A percentile compares a stretch with the other conserved stretches of the same genome.
Evolutionary conservation across 2,888 invertebrate genomes (phyloP).

Genomic region (Hypomecis atomaria): DNA sequence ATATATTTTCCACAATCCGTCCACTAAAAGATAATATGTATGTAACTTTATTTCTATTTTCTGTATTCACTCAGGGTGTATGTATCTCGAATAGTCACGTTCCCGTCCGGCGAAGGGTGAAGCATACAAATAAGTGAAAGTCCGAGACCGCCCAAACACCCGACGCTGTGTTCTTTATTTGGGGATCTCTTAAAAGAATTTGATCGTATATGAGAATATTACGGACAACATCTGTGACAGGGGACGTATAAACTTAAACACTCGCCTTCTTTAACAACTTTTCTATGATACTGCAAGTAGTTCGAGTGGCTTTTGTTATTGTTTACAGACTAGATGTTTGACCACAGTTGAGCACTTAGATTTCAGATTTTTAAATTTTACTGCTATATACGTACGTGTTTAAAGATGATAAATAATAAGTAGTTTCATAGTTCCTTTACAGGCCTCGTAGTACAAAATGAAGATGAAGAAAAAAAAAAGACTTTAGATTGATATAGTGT

Average conservation of each 20-base stretch:
- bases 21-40: conserved; percentile 82
- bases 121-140: conserved; percentile 84
- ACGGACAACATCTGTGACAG: conserved; percentile 82
- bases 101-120: conserved; percentile 77
- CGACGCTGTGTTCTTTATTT: conserved; percentile 82
- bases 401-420: too few species aligned
- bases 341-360: too few species aligned
- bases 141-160: conserved; percentile 79
- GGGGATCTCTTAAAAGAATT: conserved; percentile 83
- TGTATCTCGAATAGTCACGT: conserved; percentile 85
- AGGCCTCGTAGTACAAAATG: too few species aligned
- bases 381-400: too few species aligned
- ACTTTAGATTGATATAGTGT: too few species aligned
- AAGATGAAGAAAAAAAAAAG: too few species aligned
- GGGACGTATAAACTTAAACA: conserved; percentile 81
- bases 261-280: conserved; percentile 54
- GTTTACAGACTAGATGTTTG: too few species aligned
- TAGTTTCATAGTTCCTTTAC: too few species aligned
- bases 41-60: conserved; percentile 85
- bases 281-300: not conserved
- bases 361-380: too few species aligned
- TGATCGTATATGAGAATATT: conserved; percentile 83
- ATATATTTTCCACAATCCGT: conserved; percentile 71
- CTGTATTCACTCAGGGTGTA: conserved; percentile 84
- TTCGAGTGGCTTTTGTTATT: too few species aligned